Evolutionary conservation across 2,113 vertebrate species (phyloP).

Genomic region (Toxotes chatareus): DNA sequence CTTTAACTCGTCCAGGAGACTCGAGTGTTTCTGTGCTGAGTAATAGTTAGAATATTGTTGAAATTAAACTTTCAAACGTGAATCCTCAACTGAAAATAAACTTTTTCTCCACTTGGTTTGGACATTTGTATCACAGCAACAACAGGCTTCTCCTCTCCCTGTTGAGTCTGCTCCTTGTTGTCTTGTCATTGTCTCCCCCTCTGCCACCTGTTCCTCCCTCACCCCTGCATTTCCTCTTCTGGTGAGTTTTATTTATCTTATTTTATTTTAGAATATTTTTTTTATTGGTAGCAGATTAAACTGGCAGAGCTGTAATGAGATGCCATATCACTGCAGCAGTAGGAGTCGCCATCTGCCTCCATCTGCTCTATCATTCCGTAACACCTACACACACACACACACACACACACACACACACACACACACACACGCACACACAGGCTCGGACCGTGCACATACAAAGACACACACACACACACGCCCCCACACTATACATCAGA

Average conservation of each 20-base stretch:
- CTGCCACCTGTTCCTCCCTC: constrained; percentile 35
- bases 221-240: constrained; percentile 1
- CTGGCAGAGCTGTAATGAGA: constrained; percentile 66
- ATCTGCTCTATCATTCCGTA: constrained; percentile 57
- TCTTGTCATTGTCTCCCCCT: background rate
- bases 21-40: background rate
- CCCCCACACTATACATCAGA: constrained; percentile 16
- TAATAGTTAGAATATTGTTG: background rate
- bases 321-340: constrained; percentile 63
- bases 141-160: background rate
- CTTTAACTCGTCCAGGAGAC: too few species aligned
- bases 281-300: constrained; percentile 62
- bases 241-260: constrained; percentile 36
- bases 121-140: background rate
- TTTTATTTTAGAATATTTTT: constrained; percentile 44
- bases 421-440: background rate
- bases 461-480: constrained; percentile 4
- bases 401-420: constrained; percentile 9
- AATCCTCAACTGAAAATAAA: background rate
- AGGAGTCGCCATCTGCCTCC: constrained; percentile 76
- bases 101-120: background rate
- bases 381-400: constrained; percentile 37
- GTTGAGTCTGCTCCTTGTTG: constrained; percentile 21
- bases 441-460: background rate
- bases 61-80: background rate